Evolutionary conservation across 1,140 invertebrate species (phyloP), one percentile per base, ranked within the genome.

Genomic region (Drosophila yakuba): DNA sequence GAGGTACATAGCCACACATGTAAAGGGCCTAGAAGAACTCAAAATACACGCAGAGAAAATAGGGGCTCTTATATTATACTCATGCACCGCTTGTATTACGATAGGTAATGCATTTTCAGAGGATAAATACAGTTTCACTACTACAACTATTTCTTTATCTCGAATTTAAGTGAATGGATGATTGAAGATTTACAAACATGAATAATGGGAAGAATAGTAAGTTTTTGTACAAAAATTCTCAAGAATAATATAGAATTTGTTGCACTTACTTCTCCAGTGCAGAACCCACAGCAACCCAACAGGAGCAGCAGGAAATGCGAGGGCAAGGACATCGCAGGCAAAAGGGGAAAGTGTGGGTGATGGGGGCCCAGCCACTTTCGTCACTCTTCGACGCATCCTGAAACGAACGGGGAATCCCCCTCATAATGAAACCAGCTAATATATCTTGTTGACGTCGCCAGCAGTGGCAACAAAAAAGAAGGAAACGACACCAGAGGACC

Each of bases 341-440:
- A 39, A 50, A 58, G 38, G 43, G 8, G n/a, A 15, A 10, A 23
- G 14, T 8, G 35, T 25, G 39, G n/a, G 3, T 11, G 41, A 20
- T 2, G 0, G 15, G 28, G 4, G 8, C n/a, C 8, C 23, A 44
- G 6, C 4, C 55, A 50, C 54, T 51, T 62, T 51, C 76, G 66
- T 71, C 67, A 71, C 67, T 71, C 72, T 66, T 45, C 62, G 63
- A 76, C 73, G 72, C 74, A 76, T 67, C 73, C 64, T 38, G 64
- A 14, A 68, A 52, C 28, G 50, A 58, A 47, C 38, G 45, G 51
- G 54, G 47, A 60, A 52, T 35, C 52, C 35, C 23, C 62, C 71
- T 72, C 75, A 81, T 86, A 82, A 86, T 82, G 83, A 86, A 88
- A 78, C 66, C 78, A 60, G 72, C 83, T 79, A 88, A 88, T 86